Evolutionary conservation across 2,888 invertebrate species (phyloP), one percentile per base, ranked within the genome.

Genomic region (Lutraria lutraria): DNA sequence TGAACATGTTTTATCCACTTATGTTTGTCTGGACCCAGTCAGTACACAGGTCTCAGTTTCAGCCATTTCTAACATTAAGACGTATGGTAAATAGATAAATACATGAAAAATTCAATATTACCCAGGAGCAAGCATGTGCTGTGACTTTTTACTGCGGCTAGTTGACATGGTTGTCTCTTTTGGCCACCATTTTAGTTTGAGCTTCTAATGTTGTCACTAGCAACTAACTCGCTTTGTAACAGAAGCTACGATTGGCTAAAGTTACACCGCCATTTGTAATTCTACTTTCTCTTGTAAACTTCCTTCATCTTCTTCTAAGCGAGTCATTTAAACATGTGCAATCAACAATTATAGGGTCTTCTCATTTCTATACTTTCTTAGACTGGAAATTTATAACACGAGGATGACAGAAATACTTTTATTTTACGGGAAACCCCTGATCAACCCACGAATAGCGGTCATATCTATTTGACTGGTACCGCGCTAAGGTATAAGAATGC

Each of bases 121-220:
- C 95, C 94, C 93, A 63, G 95, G 90, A 76, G 88, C 91, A 31
- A 93, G 88, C 83, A 93, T 90, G 83, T 91, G 93, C 72, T 93
- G 92, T 13, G 92, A 92, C 87, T 93, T 94, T 85, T 91, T 95
- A 29, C 87, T 81, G 88, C 93, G 95, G 53, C 92, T 93, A 25
- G 93, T 94, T 52, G 95, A 95, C 95, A 95, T 95, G 43, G 89
- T 91, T 54, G 25, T 63, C 43, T 2, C 56, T 34, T 53, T 31
- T 72, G 60, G 68, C 90, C 90, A 86, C 88, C 90, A 90, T 90
- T 90, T 90, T 90, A 86, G 83, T 87, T 91, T 85, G 76, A 80
- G 92, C 89, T 93, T 90, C 87, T 53, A 53, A 13, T 56, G 94
- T 94, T 92, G 93, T 93, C 89, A 93, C 82, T 89, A 86, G 92